Conservation (phyloP, 2,888 invertebrate genomes). For the Mesorhabditis sp. region DNA sequence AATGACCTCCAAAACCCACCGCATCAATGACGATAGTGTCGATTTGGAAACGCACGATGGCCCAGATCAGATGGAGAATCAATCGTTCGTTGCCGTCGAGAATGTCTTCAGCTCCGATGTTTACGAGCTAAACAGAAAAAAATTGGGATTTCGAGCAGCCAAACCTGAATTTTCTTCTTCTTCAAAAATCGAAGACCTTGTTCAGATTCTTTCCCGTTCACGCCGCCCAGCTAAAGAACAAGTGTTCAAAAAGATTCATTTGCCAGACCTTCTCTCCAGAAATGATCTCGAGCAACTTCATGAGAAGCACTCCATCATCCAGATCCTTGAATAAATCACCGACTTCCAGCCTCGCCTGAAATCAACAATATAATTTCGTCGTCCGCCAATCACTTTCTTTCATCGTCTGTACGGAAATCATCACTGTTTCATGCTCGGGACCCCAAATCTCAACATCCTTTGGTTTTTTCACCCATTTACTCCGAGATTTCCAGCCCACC, state of each 20-base stretch:
- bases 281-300: slow-evolving; percentile 93
- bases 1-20: slow-evolving; percentile 18
- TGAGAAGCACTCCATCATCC: slow-evolving; percentile 85
- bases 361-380: slow-evolving; percentile 18
- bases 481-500: too few species aligned
- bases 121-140: slow-evolving; percentile 73
- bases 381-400: too few species aligned
- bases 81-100: slow-evolving; percentile 94
- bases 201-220: slow-evolving; percentile 99
- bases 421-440: too few species aligned
- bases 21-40: slow-evolving; percentile 96
- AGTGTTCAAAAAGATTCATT: slow-evolving; percentile 70
- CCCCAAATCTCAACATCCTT: too few species aligned
- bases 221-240: neutral
- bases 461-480: too few species aligned
- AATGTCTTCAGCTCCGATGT: slow-evolving; percentile 97
- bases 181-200: slow-evolving; percentile 65
- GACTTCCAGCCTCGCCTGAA: slow-evolving; percentile 92
- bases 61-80: slow-evolving; percentile 96
- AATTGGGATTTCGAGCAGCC: neutral
- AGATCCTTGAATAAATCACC: slow-evolving; percentile 93
- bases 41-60: slow-evolving; percentile 95
- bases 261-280: slow-evolving; percentile 93
- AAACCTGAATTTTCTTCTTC: slow-evolving; percentile 52
- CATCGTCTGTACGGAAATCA: too few species aligned